phyloP scores from a whole-genome alignment of 2,797 vertebrate species.

The Paratrypauchen microcephalus region DNA sequence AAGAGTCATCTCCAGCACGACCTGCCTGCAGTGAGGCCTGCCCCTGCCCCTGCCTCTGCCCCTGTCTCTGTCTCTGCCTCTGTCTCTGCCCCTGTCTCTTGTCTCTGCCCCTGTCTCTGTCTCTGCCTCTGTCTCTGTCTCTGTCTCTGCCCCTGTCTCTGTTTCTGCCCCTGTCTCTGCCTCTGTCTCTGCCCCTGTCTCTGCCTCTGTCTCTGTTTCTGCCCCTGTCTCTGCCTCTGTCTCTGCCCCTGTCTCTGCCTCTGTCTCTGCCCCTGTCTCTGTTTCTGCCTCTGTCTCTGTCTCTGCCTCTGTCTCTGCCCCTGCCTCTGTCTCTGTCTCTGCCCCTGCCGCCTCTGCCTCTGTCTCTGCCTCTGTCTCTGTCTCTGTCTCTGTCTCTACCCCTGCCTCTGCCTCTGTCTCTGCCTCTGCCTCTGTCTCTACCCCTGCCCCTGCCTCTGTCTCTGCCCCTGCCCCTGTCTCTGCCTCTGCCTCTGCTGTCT shows the following conservation, averaged over 20 bases:
- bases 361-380: conserved; percentile 14
- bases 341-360: no score
- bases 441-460: conserved; percentile 11
- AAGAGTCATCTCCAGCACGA: conserved; percentile 21
- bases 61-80: conserved; percentile 18
- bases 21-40: conserved; percentile 15
- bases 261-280: conserved; percentile 12
- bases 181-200: conserved; percentile 7
- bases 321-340: background rate
- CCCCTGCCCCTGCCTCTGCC: conserved; percentile 12
- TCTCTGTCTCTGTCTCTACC: no score
- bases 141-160: conserved; percentile 14
- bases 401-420: conserved; percentile 20
- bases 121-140: no score
- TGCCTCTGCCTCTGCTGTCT: no score
- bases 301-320: conserved; percentile 20
- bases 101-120: conserved; percentile 19
- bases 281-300: no score
- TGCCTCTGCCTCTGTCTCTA: background rate
- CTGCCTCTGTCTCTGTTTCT: conserved; percentile 1
- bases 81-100: no score
- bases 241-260: conserved; percentile 16
- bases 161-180: conserved; percentile 14
- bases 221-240: conserved; percentile 11
- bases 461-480: conserved; percentile 16